Evolutionary conservation across 1,140 invertebrate species (phyloP), one percentile per base, ranked within the genome.

Genomic region (Drosophila nikananu): DNA sequence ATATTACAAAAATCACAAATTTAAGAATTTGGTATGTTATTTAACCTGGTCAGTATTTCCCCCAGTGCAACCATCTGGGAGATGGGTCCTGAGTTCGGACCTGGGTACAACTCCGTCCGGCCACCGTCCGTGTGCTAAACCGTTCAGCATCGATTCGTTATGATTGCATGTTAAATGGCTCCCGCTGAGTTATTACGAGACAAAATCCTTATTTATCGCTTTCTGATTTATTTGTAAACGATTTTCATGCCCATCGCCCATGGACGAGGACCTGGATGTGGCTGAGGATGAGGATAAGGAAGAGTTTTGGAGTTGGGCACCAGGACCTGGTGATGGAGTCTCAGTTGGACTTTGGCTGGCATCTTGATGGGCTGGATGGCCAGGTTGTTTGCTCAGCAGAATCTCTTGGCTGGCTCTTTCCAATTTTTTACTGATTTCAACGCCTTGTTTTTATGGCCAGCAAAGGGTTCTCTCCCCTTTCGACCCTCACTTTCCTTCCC

Each of bases 131-230:
- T 75, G 72, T 61, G 78, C 68, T 80, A 80, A 86, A 92, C 91
- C 91, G 78, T 92, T 91, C 86, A 91, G 84, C 83, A 92, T 92
- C 91, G 91, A 92, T 92, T 92, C 91, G 91, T 91, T 92, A 92
- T 92, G 91, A 92, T 92, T 92, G 91, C 91, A 92, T 92, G 91
- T 92, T 92, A 92, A 92, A 92, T 92, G 91, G 86, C 86, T 92
- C 91, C 91, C 82, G 91, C 91, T 92, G 91, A 92, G 91, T 92
- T 92, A 92, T 92, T 92, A 92, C 91, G 91, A 92, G 91, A 92
- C 91, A 92, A 92, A 92, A 92, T 92, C 89, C 91, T 92, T 92
- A 92, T 92, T 92, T 92, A 92, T 92, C 91, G 91, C 91, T 92
- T 92, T 91, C 91, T 91, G 91, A 92, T 92, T 92, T 92, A 92